A percentile compares a stretch with the other conserved stretches of the same genome.
Conservation (phyloP, 2,113 vertebrate genomes). For the Polypterus bichir region DNA sequence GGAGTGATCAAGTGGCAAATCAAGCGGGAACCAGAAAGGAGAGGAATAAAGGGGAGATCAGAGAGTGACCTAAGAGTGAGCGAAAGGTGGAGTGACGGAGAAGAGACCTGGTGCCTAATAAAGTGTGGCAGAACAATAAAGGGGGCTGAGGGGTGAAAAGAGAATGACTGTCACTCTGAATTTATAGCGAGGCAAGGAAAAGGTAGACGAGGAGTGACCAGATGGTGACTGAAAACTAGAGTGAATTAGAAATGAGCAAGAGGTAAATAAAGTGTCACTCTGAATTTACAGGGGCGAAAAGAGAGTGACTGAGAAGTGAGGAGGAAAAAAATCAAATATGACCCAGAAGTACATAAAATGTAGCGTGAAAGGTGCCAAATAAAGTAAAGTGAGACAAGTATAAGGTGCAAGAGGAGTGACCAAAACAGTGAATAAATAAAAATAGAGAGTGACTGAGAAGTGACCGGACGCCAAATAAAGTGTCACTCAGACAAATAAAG, state of each 20-base stretch:
- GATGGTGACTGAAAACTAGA: neutral
- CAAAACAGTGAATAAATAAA: no score
- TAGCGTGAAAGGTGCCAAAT: no score
- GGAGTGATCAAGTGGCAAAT: neutral
- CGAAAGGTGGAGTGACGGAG: slow-evolving; percentile 15
- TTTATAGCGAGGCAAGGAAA: neutral
- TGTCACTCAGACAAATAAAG: no score
- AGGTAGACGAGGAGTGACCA: neutral
- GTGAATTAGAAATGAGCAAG: slow-evolving; percentile 16
- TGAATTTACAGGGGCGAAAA: slow-evolving; percentile 15
- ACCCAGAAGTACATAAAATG: no score
- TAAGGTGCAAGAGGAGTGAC: slow-evolving; percentile 15
- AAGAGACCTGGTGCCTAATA: neutral
- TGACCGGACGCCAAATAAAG: no score
- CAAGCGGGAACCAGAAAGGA: neutral
- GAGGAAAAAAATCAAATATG: no score
- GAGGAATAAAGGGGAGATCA: neutral
- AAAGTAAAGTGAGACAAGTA: neutral
- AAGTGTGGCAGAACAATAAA: slow-evolving; percentile 5
- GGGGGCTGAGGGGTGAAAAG: slow-evolving; percentile 11
- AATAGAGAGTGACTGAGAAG: no score
- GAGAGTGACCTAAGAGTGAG: neutral
- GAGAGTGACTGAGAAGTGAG: slow-evolving; percentile 21
- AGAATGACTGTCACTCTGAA: slow-evolving; percentile 18
- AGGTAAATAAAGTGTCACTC: no score